Evolutionary conservation across 2,888 invertebrate species (phyloP), one percentile per base, ranked within the genome.

Genomic region (Eledona agricola): DNA sequence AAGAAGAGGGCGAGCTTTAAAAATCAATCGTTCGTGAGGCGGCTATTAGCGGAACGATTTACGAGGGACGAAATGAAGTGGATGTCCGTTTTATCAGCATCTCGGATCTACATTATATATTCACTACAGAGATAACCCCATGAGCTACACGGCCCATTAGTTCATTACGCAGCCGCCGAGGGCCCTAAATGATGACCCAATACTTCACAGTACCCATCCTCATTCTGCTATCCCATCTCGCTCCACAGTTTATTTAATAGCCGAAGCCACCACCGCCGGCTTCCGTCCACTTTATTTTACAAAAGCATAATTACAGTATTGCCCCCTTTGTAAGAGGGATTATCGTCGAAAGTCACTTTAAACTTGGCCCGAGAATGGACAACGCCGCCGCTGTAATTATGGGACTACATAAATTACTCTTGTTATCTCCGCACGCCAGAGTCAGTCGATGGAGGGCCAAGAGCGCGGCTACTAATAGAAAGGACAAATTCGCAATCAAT

Each of bases 141-240:
- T 55, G 54, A 54, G 51, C 46, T 38, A 49, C 49, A 59, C 31
- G 49, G 45, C 23, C 54, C 59, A 57, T 57, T 54, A 54, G 59
- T 59, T 59, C 53, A 51, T 56, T 60, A 65, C 63, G 61, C 62
- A 62, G 54, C 54, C 58, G 59, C 62, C 61, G 51, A 58, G 54
- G 60, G 62, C 37, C 58, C 59, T 63, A 62, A 63, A 63, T 62
- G 61, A 63, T 62, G 57, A 58, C 57, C 65, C 61, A 64, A 65
- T 65, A 63, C 63, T 62, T 63, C 59, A 63, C 54, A 52, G 59
- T n/a, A n/a, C n/a, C n/a, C n/a, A n/a, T n/a, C n/a, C n/a, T n/a
- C n/a, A n/a, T n/a, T n/a, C n/a, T n/a, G n/a, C n/a, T n/a, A 60
- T 55, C 57, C 61, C 64, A 62, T 64, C 62, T 64, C 58, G 52